A percentile compares a stretch with the other conserved stretches of the same genome.
phyloP scores from a whole-genome alignment of 2,113 vertebrate genomes.

The Callaeas wilsoni region DNA sequence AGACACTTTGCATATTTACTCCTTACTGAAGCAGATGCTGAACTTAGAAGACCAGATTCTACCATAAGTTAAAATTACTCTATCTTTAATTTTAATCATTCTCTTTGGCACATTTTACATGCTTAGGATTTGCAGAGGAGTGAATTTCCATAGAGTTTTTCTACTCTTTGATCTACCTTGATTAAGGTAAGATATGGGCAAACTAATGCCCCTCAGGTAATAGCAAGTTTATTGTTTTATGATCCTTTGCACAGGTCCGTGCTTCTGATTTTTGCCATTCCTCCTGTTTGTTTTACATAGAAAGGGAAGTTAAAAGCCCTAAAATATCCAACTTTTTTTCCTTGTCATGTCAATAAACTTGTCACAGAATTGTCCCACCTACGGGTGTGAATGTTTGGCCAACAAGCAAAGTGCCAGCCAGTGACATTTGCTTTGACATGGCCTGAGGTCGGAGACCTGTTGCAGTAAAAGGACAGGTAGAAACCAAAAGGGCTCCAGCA shows the following conservation, averaged over 20 bases:
- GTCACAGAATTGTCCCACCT: not conserved
- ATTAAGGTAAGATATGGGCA: not conserved
- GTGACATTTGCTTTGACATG: not conserved
- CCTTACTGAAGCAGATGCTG: not conserved
- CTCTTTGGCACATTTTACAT: not conserved
- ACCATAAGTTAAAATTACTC: not conserved
- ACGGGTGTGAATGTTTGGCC: not conserved
- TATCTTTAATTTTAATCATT: not conserved
- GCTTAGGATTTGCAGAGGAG: not conserved
- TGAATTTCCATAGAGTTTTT: not conserved
- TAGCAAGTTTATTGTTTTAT: not conserved
- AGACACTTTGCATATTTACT: not conserved
- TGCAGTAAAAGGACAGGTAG: not conserved
- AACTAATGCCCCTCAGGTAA: not conserved
- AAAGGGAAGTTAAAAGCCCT: not conserved
- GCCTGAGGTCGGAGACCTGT: not conserved
- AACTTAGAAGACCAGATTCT: not conserved
- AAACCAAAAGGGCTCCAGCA: not conserved
- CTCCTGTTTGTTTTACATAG: not conserved
- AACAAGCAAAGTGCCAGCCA: not conserved
- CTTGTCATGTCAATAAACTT: not conserved
- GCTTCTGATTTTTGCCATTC: not conserved
- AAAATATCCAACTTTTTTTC: not conserved
- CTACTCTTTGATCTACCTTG: not conserved
- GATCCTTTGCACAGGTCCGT: not conserved